phyloP scores from a whole-genome alignment of 2,888 invertebrate genomes.

The Agelastica alni region DNA sequence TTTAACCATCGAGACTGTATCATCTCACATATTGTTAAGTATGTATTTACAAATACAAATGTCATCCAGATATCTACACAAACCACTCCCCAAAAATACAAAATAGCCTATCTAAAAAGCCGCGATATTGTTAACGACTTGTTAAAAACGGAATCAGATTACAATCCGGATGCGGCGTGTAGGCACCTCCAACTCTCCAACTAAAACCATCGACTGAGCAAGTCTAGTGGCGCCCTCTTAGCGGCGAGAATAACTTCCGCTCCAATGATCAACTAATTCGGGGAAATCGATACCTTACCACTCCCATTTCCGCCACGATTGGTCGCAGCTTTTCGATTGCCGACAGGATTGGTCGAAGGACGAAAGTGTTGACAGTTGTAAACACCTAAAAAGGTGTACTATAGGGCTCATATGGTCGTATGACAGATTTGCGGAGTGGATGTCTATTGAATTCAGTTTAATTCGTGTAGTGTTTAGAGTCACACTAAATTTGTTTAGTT shows the following conservation, averaged over 20 bases:
- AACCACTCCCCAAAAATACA: not conserved
- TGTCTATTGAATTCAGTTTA: conserved; percentile 36
- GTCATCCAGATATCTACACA: not conserved
- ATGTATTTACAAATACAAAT: not conserved
- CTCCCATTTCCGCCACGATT: conserved; percentile 38
- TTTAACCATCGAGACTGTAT: too few relatives aligned
- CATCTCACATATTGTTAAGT: not conserved
- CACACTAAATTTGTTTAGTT: conserved; percentile 32
- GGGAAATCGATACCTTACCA: conserved; percentile 45
- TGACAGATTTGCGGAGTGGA: conserved; percentile 48
- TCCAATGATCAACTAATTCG: conserved; percentile 52
- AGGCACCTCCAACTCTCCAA: conserved; percentile 41
- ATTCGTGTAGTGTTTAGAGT: conserved; percentile 33
- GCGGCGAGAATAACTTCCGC: conserved; percentile 53
- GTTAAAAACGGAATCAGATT: conserved; percentile 30
- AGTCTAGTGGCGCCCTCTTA: conserved; percentile 54
- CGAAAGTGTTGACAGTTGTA: conserved; percentile 48
- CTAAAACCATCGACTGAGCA: conserved; percentile 37
- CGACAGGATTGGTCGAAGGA: conserved; percentile 37
- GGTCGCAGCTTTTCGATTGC: conserved; percentile 26
- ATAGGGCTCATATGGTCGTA: conserved; percentile 36
- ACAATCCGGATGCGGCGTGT: conserved; percentile 26
- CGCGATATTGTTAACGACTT: conserved; percentile 15
- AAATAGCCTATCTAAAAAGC: not conserved
- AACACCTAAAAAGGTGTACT: conserved; percentile 55